These are phyloP conservation scores for Agrochola macilenta DNA, from an alignment of 2,888 invertebrate genomes.

Conservation along the genomic window DNA sequence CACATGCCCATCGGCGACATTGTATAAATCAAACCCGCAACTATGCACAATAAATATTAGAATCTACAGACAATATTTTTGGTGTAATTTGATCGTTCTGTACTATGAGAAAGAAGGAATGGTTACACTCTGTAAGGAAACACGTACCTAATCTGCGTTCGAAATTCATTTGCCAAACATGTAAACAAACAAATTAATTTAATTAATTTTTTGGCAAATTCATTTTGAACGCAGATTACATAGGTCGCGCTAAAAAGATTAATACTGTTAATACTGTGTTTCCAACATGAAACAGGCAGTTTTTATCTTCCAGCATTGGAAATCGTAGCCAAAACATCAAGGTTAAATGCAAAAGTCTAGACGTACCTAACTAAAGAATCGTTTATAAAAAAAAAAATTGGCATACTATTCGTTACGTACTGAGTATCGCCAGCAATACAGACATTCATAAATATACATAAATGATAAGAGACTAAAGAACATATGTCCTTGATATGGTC, in stretches of 20 bases:
- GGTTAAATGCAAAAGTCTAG: not conserved
- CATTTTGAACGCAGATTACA: too few species aligned
- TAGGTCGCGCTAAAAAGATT: accelerated
- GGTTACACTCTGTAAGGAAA: too few species aligned
- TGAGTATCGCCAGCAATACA: not conserved
- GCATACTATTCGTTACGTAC: not conserved
- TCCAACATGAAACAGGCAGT: not conserved
- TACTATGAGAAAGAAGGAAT: not conserved
- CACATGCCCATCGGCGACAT: too few species aligned
- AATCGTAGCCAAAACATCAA: not conserved
- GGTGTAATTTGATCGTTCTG: not conserved
- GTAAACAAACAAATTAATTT: too few species aligned
- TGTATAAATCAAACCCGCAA: too few species aligned
- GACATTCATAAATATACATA: not conserved
- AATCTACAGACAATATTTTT: not conserved
- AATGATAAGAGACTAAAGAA: not conserved
- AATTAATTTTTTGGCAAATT: too few species aligned
- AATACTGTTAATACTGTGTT: not conserved
- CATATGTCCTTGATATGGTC: not conserved
- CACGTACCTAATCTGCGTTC: too few species aligned
- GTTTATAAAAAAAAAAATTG: not conserved
- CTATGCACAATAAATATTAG: too few species aligned
- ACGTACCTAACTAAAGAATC: too few species aligned
- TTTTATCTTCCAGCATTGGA: not conserved
- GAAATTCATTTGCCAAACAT: too few species aligned